phyloP scores from a whole-genome alignment of 2,797 vertebrate species.

The Dipus sagitta region DNA sequence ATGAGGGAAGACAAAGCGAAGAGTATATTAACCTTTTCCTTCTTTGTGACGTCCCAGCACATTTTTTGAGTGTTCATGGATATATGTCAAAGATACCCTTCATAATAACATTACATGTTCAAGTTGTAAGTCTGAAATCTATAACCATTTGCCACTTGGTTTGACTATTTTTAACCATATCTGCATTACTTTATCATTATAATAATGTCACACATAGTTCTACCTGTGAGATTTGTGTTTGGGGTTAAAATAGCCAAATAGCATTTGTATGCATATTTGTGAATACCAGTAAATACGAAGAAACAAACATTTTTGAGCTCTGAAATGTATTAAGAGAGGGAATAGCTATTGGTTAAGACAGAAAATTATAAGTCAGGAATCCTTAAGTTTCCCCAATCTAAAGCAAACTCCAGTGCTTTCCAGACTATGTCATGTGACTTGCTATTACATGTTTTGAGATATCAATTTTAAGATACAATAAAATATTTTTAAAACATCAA shows the following conservation, averaged over 20 bases:
- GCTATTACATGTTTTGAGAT: conserved; percentile 53
- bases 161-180: neutral
- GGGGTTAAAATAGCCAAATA: conserved; percentile 12
- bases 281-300: neutral
- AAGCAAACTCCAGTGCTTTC: conserved; percentile 5
- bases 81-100: neutral
- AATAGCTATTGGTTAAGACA: neutral
- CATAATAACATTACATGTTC: neutral
- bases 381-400: conserved; percentile 8
- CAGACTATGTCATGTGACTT: neutral
- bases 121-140: conserved; percentile 33
- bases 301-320: neutral
- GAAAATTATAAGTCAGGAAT: neutral
- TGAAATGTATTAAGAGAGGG: neutral
- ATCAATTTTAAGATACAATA: conserved; percentile 42
- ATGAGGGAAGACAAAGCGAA: neutral
- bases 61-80: neutral
- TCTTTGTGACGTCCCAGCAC: neutral
- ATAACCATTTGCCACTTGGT: neutral
- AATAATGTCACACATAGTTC: neutral
- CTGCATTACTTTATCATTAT: neutral
- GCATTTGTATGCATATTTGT: neutral
- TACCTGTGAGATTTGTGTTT: neutral
- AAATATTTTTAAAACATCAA: neutral
- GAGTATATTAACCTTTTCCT: conserved; percentile 29